Percentiles rank a stretch among this genome's conserved stretches.
phyloP scores from a whole-genome alignment of 2,113 vertebrate genomes.

The Zosterops hypoxanthus region DNA sequence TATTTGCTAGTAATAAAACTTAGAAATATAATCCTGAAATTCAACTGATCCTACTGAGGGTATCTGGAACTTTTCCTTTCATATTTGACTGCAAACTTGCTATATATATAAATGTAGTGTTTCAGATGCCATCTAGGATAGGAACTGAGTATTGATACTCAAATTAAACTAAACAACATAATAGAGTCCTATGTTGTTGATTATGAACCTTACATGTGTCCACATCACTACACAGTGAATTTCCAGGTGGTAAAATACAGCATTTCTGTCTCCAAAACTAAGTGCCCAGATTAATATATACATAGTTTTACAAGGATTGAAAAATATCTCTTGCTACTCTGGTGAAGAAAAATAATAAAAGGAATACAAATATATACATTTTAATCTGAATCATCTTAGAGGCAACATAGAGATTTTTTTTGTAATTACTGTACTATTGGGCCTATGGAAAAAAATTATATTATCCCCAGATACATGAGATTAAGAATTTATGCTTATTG shows the following conservation, averaged over 20 bases:
- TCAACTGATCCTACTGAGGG: background rate
- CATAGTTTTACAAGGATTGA: background rate
- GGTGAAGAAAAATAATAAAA: background rate
- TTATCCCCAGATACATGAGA: background rate
- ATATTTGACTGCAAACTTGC: background rate
- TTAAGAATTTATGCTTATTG: background rate
- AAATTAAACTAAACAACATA: background rate
- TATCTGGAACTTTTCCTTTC: background rate
- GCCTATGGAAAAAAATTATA: background rate
- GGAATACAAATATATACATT: background rate
- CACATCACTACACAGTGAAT: rapidly evolving
- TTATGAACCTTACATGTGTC: background rate
- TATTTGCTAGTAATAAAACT: background rate
- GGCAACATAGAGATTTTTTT: background rate
- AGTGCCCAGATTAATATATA: background rate
- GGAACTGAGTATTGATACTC: background rate
- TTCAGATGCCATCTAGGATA: background rate
- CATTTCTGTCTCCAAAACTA: background rate
- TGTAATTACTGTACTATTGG: background rate
- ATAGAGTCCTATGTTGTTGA: background rate
- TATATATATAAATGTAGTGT: background rate
- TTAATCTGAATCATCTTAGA: background rate
- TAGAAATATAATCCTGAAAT: background rate
- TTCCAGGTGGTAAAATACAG: background rate
- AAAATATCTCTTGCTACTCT: background rate